Percentiles rank a stretch among this genome's conserved stretches.
phyloP scores from a whole-genome alignment of 2,888 invertebrate species.

The Drosophila hamatofila region DNA sequence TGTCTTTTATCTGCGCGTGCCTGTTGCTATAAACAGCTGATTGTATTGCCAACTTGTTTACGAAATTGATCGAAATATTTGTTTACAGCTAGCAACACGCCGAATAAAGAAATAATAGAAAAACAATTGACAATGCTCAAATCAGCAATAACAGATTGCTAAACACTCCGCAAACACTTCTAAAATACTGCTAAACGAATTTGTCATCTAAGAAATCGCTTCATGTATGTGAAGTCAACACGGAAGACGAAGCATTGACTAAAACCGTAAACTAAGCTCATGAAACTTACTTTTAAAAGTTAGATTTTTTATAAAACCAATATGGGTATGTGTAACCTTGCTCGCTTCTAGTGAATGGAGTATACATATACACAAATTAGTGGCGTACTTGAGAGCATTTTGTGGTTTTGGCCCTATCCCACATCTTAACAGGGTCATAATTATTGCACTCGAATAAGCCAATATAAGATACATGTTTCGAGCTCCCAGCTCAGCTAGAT shows the following conservation, averaged over 20 bases:
- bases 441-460: too few relatives aligned
- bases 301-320: background rate
- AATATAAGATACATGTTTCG: too few relatives aligned
- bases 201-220: background rate
- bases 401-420: too few relatives aligned
- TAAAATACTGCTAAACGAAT: background rate
- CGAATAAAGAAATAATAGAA: background rate
- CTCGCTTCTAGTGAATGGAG: background rate
- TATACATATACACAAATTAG: background rate
- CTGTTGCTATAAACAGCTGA: conserved; percentile 25
- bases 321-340: background rate
- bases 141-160: background rate
- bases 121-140: background rate
- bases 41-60: conserved; percentile 16
- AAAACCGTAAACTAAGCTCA: background rate
- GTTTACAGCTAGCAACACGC: conserved; percentile 4
- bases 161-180: background rate
- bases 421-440: too few relatives aligned
- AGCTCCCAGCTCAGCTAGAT: too few relatives aligned
- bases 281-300: background rate
- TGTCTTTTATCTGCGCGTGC: conserved; percentile 1
- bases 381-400: too few relatives aligned
- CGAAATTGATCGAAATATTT: conserved; percentile 14
- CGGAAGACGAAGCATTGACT: background rate
- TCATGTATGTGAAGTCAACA: background rate